Evolutionary conservation across 2,113 vertebrate species (phyloP), one percentile per base, ranked within the genome.

Genomic region (Centrocercus urophasianus): DNA sequence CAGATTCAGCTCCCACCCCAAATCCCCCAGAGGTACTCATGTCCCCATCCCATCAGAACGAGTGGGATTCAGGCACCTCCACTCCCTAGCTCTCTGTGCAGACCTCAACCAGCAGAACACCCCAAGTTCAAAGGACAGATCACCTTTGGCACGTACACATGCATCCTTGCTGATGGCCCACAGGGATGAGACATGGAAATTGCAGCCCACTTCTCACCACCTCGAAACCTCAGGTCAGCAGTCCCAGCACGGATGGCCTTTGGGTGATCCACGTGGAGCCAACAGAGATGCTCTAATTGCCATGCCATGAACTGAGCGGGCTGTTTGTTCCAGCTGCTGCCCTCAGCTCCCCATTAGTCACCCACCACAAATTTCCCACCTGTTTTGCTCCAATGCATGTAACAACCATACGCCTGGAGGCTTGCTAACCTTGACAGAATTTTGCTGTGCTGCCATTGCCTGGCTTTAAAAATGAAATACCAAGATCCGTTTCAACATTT

Each of bases 291-390:
- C 65, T 59, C 77, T 10, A 60, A 81, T n/a, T 45, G 64, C 83
- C 4, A 1, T 63, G 65, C 45, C 4, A 3, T 56, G 86, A 63
- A 74, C 27, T 45, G 50, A 32, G 4, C 0, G 3, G 47, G 38
- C 43, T 78, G 67, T 92, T 93, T 63, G 85, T 93, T 97, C 88
- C 60, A 6, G 54, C 14, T 16, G 83, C 81, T 83, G 76, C 89
- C 12, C 74, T 93, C 6, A 6, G 84, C 86, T 52, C 84, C 79
- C 89, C 43, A 89, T 93, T 70, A 89, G 95, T 69, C 16, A 40
- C 93, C 96, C 47, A 12, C 56, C 93, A 90, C 92, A 93, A 89
- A 96, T 95, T 88, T 88, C 89, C 89, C 93, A 94, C 91, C 90
- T 92, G 95, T 78, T 93, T 95, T 56, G 30, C 86, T 89, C 21